These are phyloP conservation scores for Tringa solitaria DNA, from an alignment of 2,113 vertebrate species.

Conservation along the genomic window DNA sequence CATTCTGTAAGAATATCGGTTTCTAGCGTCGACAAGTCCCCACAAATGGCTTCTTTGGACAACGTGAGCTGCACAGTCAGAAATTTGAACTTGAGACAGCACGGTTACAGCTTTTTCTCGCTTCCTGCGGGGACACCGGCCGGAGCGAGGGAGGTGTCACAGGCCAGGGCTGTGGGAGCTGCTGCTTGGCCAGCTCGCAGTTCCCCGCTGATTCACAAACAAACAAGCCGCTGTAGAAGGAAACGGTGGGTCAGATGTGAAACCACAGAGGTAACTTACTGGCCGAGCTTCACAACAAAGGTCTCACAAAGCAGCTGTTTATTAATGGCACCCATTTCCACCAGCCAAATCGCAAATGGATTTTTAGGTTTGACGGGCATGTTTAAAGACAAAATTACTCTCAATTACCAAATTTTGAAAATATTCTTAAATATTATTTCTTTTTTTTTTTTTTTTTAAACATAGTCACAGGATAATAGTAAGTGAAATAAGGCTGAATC, in stretches of 20 bases:
- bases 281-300: not conserved
- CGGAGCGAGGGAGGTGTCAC: not conserved
- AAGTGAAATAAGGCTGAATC: not conserved
- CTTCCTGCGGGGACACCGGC: not conserved
- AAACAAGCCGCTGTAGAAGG: not conserved
- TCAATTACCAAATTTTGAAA: not conserved
- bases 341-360: not conserved
- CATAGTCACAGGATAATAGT: not conserved
- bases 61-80: fast-evolving
- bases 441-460: not conserved
- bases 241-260: slow-evolving; percentile 6
- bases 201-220: slow-evolving; percentile 7
- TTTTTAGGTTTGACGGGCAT: not conserved
- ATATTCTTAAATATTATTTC: not conserved
- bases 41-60: not conserved
- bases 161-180: not conserved
- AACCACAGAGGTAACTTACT: not conserved
- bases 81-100: not conserved
- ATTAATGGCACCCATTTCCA: not conserved
- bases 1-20: not conserved
- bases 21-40: not conserved
- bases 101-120: fast-evolving
- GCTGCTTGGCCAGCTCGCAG: not conserved
- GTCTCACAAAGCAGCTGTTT: not conserved
- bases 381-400: not conserved